A percentile compares a stretch with the other conserved stretches of the same genome.
phyloP scores from a whole-genome alignment of 2,888 invertebrate species.

The Dicroscelio sp. region DNA sequence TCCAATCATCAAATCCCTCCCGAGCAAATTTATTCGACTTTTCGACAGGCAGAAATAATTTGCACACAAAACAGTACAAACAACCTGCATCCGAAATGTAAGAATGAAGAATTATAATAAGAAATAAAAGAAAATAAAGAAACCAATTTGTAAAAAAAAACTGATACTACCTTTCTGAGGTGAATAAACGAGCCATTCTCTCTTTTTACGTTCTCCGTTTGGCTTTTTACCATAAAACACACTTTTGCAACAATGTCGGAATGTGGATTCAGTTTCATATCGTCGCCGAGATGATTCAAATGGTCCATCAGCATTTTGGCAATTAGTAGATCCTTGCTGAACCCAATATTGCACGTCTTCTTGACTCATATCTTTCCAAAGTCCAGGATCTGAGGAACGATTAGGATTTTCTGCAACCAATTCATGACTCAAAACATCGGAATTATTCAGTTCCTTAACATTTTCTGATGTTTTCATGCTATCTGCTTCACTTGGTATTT shows the following conservation, averaged over 20 bases:
- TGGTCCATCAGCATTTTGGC: slow-evolving; percentile 54
- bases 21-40: slow-evolving; percentile 26
- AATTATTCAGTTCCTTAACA: slow-evolving; percentile 1
- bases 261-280: slow-evolving; percentile 44
- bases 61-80: slow-evolving; percentile 41
- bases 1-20: slow-evolving; percentile 42
- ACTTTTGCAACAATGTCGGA: slow-evolving; percentile 47
- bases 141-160: not conserved
- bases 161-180: slow-evolving; percentile 36
- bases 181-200: slow-evolving; percentile 71
- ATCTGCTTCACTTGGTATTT: slow-evolving; percentile 11
- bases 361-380: slow-evolving; percentile 7
- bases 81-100: slow-evolving; percentile 13
- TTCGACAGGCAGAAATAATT: slow-evolving; percentile 34
- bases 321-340: slow-evolving; percentile 19
- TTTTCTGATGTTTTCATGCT: not conserved
- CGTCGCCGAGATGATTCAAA: slow-evolving; percentile 54
- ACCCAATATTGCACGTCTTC: slow-evolving; percentile 42
- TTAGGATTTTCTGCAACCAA: slow-evolving; percentile 4
- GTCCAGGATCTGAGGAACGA: slow-evolving; percentile 40
- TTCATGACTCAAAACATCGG: not conserved
- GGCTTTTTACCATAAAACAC: slow-evolving; percentile 45
- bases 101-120: not conserved
- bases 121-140: not conserved
- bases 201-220: slow-evolving; percentile 71